A percentile compares a stretch with the other conserved stretches of the same genome.
phyloP scores from a whole-genome alignment of 2,888 invertebrate species.

The Perizoma affinitatum region DNA sequence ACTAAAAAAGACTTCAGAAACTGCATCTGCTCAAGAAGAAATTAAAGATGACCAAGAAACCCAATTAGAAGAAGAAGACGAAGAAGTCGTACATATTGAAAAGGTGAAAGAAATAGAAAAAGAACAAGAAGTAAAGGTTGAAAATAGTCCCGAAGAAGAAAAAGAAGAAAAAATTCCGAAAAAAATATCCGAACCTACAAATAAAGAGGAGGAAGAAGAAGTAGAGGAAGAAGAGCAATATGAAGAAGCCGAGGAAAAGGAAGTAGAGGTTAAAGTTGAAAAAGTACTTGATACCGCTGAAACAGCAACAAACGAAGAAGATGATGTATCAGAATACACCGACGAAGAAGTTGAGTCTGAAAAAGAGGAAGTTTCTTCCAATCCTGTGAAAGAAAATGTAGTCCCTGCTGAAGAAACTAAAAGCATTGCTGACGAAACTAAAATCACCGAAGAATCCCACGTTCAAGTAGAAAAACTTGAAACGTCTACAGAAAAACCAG shows the following conservation, averaged over 20 bases:
- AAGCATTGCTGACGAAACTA: conserved; percentile 30
- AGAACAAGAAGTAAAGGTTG: conserved; percentile 16
- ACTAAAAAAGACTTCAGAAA: conserved; percentile 41
- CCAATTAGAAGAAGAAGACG: conserved; percentile 29
- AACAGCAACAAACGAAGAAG: conserved; percentile 35
- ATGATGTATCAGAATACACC: conserved; percentile 35
- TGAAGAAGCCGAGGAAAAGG: conserved; percentile 43
- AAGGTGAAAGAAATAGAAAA: conserved; percentile 17
- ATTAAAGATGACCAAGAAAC: conserved; percentile 23
- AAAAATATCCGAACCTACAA: conserved; percentile 24
- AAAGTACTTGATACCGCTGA: conserved; percentile 20
- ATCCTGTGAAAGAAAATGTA: conserved; percentile 35
- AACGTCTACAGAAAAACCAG: conserved; percentile 18
- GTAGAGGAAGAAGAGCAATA: conserved; percentile 39
- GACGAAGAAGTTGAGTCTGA: conserved; percentile 15
- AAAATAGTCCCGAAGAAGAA: conserved; percentile 11
- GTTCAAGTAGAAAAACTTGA: conserved; percentile 32
- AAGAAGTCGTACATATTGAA: conserved; percentile 26
- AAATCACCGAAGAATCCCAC: conserved; percentile 6
- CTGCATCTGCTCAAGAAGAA: conserved; percentile 32
- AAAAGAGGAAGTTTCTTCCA: conserved; percentile 23
- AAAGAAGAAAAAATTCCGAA: conserved; percentile 19
- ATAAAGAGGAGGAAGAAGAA: conserved; percentile 44
- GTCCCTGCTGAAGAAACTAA: conserved; percentile 24
- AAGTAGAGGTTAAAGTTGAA: conserved; percentile 10